Evolutionary conservation across 2,113 vertebrate genomes (phyloP), one percentile per base, ranked within the genome.

Genomic region (Stercorarius parasiticus): DNA sequence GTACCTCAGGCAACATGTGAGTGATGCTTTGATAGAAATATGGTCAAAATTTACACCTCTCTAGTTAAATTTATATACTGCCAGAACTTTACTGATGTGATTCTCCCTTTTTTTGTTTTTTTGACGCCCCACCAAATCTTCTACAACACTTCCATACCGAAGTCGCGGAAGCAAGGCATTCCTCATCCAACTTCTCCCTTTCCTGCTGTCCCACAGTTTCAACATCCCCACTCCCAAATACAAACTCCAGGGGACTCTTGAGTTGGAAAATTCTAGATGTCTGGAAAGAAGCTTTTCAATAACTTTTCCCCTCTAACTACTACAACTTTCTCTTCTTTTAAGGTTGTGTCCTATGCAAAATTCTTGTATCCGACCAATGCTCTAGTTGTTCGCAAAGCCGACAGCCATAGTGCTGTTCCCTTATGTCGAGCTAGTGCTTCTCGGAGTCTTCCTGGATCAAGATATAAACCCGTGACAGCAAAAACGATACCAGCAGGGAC

Each of bases 281-380:
- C 34, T 53, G 45, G 22, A 79, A 85, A 49, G 14, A 36, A 50
- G 8, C 20, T 45, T 87, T 88, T 36, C 34, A 34, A 5, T 58
- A 70, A 10, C 11, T 21, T 26, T 47, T 13, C 17, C 20, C 4
- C 15, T 27, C 0, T 47, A 64, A 83, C 29, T 81, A 16, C 34
- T 22, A 13, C 17, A 47, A 5, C 27, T 36, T 47, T 25, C 34
- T 90, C 64, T 47, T 86, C 81, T 74, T 74, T 89, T 50, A 97
- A 99, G 99, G 99, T 99, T 3, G 99, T 99, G 94, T 99, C 99
- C 43, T 99, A 99, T 74, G 99, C 99, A 85, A 99, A 98, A 97
- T 99, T 99, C 98, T 95, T 99, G 90, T 99, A 99, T 84, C 99
- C 99, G 1, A 99, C 99, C 58, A 99, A 99, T 0, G 99, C 99